Evolutionary conservation across 2,113 vertebrate genomes (phyloP).

Genomic region (Heptranchias perlo): DNA sequence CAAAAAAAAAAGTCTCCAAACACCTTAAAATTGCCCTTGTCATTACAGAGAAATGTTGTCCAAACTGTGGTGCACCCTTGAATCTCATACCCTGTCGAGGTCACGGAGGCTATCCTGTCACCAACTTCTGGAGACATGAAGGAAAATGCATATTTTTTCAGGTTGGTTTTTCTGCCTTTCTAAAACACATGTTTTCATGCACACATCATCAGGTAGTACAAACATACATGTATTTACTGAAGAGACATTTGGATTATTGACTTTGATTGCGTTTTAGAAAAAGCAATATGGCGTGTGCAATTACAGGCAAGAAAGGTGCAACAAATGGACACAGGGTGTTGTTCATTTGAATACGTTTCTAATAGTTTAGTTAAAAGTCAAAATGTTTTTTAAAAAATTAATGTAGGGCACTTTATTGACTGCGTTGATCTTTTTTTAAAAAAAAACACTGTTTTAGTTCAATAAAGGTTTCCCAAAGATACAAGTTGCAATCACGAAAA

Average conservation of each 20-base stretch:
- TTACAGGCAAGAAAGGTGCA: background rate
- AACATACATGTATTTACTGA: background rate
- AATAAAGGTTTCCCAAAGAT: background rate
- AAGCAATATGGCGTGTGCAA: background rate
- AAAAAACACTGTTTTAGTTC: background rate
- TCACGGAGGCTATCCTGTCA: constrained; percentile 70
- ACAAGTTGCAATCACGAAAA: background rate
- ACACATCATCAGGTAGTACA: background rate
- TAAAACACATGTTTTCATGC: background rate
- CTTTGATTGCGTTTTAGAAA: background rate
- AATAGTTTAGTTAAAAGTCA: background rate
- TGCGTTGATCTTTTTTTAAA: background rate
- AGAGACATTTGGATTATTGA: background rate
- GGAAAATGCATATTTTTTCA: constrained; percentile 73
- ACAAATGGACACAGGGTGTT: too few relatives aligned
- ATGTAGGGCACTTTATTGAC: background rate
- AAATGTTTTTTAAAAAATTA: background rate
- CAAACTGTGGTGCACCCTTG: constrained; percentile 63
- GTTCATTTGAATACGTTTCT: background rate
- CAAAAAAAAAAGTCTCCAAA: background rate
- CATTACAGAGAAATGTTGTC: constrained; percentile 61
- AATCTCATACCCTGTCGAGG: constrained; percentile 64
- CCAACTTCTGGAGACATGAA: constrained; percentile 75
- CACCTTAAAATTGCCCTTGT: constrained; percentile 3
- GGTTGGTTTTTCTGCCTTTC: constrained; percentile 47